Evolutionary conservation across 2,113 vertebrate genomes (phyloP).

Genomic region (Pollachius pollachius): DNA sequence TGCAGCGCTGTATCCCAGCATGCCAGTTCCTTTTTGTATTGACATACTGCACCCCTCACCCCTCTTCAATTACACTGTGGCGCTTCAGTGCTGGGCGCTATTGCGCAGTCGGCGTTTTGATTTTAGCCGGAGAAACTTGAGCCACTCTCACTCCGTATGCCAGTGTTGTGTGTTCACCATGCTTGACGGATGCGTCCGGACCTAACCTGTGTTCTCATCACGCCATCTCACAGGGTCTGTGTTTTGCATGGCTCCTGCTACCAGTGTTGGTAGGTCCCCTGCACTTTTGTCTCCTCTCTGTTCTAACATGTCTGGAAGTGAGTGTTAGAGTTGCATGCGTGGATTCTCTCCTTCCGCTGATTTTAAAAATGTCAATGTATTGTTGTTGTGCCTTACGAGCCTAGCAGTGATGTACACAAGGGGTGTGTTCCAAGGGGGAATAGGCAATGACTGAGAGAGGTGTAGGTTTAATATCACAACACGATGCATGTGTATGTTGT

Average conservation of each 20-base stretch:
- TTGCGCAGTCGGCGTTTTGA: too few relatives aligned
- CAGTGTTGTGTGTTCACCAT: conserved; percentile 12
- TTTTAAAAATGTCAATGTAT: conserved; percentile 16
- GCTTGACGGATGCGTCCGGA: conserved; percentile 24
- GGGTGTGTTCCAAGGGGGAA: too few relatives aligned
- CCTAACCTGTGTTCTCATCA: conserved; percentile 24
- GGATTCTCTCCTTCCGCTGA: conserved; percentile 25
- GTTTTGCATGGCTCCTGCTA: conserved; percentile 62
- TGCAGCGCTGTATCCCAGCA: conserved; percentile 11
- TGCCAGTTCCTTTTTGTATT: neutral
- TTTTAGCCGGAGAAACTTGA: too few relatives aligned
- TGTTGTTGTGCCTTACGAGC: too few relatives aligned
- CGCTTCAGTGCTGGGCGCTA: too few relatives aligned
- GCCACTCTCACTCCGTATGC: too few relatives aligned
- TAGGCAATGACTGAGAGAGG: too few relatives aligned
- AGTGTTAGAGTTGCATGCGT: conserved; percentile 1
- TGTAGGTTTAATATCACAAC: too few relatives aligned
- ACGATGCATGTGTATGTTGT: too few relatives aligned
- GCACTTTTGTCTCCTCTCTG: neutral
- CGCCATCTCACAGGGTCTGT: conserved; percentile 57
- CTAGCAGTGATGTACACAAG: too few relatives aligned
- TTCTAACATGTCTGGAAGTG: conserved; percentile 13
- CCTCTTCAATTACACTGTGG: too few relatives aligned
- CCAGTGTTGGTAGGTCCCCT: conserved; percentile 59
- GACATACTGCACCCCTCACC: neutral